Percentiles rank a stretch among this genome's conserved stretches.
These are phyloP conservation scores for Gasterosteus aculeatus DNA, from an alignment of 2,113 vertebrate species.

Conservation along the genomic window DNA sequence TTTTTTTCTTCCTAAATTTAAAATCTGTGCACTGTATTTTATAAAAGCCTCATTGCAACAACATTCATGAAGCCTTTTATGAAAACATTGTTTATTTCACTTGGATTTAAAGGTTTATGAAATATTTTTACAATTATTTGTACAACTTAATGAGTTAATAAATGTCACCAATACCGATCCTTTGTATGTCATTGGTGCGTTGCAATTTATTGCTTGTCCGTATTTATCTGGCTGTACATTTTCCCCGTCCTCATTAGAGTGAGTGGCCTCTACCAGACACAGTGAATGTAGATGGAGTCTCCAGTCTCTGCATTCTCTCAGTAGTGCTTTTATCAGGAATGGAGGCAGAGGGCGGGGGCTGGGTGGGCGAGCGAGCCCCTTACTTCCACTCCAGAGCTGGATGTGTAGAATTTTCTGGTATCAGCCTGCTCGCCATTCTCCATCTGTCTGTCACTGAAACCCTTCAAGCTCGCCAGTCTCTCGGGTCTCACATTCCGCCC, in stretches of 20 bases:
- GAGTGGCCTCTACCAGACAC: background rate
- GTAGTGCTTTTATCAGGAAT: background rate
- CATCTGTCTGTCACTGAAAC: conserved; percentile 41
- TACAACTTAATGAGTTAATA: background rate
- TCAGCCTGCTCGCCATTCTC: conserved; percentile 17
- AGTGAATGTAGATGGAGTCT: conserved; percentile 1
- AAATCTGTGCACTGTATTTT: background rate
- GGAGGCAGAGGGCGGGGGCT: background rate
- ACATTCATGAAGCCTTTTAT: background rate
- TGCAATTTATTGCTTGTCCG: background rate
- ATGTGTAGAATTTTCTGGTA: conserved; percentile 24
- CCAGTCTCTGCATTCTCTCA: conserved; percentile 15
- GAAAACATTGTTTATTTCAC: background rate
- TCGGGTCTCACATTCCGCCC: conserved; percentile 52
- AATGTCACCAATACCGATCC: background rate
- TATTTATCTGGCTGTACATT: background rate
- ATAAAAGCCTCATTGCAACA: background rate
- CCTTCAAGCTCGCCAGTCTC: conserved; percentile 32
- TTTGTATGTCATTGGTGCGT: background rate
- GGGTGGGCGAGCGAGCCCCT: background rate
- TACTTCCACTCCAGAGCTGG: conserved; percentile 14
- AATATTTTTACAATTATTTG: background rate
- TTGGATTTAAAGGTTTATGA: background rate
- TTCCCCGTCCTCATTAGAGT: background rate
- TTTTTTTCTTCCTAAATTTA: background rate